Evolutionary conservation across 1,140 invertebrate species (phyloP).

Genomic region (Nephila pilipes): DNA sequence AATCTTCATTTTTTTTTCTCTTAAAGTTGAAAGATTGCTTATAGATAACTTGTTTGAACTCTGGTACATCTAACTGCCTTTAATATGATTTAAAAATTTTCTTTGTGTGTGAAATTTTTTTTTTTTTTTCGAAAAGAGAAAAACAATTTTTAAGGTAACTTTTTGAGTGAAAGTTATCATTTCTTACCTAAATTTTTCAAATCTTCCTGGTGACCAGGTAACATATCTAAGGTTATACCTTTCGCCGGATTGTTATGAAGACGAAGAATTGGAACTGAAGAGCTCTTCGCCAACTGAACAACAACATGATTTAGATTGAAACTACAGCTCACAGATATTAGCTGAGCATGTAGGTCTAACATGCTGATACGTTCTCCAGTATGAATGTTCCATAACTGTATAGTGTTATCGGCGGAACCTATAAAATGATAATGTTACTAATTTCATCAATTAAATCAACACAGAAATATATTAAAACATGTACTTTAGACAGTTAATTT

Average conservation of each 20-base stretch:
- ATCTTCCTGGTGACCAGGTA: constrained; percentile 63
- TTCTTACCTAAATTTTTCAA: constrained; percentile 39
- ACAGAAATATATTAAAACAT: too few species aligned
- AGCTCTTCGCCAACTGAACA: constrained; percentile 78
- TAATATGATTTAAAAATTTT: too few species aligned
- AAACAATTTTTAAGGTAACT: too few species aligned
- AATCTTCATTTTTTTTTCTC: too few species aligned
- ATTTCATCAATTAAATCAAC: not conserved
- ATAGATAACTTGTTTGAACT: too few species aligned
- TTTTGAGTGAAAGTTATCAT: not conserved
- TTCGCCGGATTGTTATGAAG: constrained; percentile 79
- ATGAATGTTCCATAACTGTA: constrained; percentile 86
- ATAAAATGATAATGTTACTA: not conserved
- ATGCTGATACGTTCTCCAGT: constrained; percentile 78
- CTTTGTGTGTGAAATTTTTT: too few species aligned
- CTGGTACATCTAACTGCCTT: too few species aligned
- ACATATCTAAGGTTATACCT: constrained; percentile 77
- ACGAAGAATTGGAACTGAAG: constrained; percentile 78
- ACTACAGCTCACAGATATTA: constrained; percentile 72
- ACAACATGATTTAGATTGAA: constrained; percentile 78
- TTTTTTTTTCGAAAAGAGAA: too few species aligned
- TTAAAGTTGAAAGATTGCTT: too few species aligned
- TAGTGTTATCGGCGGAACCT: constrained; percentile 89
- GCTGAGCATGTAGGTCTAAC: constrained; percentile 78
- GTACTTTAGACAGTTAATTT: too few species aligned